Evolutionary conservation across 2,113 vertebrate genomes (phyloP).

Genomic region (Zootoca vivipara): DNA sequence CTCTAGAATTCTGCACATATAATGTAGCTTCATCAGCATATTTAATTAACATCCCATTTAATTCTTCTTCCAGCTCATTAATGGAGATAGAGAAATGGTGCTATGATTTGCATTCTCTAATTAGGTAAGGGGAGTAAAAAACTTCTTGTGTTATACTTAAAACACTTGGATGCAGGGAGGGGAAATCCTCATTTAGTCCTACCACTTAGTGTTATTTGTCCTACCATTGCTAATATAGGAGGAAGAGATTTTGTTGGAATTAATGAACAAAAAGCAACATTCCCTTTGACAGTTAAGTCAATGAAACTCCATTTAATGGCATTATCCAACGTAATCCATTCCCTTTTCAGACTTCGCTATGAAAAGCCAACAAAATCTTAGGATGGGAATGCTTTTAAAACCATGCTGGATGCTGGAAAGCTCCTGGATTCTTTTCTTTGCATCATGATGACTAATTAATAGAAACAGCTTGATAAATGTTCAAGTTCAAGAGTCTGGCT

Average conservation of each 20-base stretch:
- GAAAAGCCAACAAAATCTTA: constrained; percentile 41
- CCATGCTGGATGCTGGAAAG: constrained; percentile 35
- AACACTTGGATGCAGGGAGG: neutral
- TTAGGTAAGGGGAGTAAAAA: neutral
- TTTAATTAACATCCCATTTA: constrained; percentile 36
- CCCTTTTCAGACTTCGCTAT: constrained; percentile 3
- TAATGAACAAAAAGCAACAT: constrained; percentile 42
- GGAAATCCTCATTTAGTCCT: neutral
- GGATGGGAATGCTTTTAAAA: constrained; percentile 30
- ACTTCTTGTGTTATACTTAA: constrained; percentile 17
- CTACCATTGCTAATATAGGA: neutral
- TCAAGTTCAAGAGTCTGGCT: constrained; percentile 38
- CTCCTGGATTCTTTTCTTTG: neutral
- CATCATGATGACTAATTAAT: constrained; percentile 21
- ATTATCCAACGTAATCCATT: constrained; percentile 33
- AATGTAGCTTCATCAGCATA: neutral
- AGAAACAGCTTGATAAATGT: constrained; percentile 57
- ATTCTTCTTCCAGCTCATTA: constrained; percentile 32
- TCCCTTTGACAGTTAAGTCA: constrained; percentile 8
- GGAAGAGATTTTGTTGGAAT: constrained; percentile 8
- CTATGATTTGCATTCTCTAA: constrained; percentile 16
- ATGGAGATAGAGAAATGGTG: constrained; percentile 1
- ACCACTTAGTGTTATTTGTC: neutral
- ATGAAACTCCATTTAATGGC: constrained; percentile 45
- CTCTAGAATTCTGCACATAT: constrained; percentile 12